Conservation (phyloP, 2,797 vertebrate genomes). For the Lutra lutra region DNA sequence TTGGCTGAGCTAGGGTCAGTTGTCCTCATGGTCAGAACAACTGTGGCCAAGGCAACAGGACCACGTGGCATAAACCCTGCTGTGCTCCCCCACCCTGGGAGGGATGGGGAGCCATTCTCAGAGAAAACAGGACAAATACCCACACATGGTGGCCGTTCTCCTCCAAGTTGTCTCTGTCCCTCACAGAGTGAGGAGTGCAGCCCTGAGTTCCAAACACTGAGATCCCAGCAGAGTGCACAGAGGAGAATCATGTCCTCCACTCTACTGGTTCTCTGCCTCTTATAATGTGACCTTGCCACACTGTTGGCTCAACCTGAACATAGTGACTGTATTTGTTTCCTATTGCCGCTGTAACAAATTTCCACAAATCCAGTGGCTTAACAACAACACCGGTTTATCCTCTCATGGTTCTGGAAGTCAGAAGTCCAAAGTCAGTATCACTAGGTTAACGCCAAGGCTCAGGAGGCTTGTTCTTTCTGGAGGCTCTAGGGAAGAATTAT, state of each 20-base stretch:
- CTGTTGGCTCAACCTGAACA: background rate
- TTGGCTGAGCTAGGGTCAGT: background rate
- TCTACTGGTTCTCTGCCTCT: background rate
- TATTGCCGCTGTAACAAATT: background rate
- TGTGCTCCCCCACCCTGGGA: background rate
- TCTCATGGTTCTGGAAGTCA: background rate
- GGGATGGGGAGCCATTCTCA: background rate
- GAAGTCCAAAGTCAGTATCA: background rate
- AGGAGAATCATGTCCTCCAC: background rate
- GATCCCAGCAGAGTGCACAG: background rate
- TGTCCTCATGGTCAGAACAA: background rate
- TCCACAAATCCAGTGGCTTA: background rate
- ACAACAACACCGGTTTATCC: background rate
- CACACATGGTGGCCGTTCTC: background rate
- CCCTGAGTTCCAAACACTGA: background rate
- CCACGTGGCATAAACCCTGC: background rate
- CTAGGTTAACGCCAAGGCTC: background rate
- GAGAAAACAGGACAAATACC: background rate
- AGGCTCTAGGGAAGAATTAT: background rate
- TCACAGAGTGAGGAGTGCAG: background rate
- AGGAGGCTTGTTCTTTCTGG: background rate
- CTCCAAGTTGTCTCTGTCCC: background rate
- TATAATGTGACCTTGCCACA: background rate
- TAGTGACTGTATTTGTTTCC: background rate
- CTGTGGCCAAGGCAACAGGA: no score